Percentiles rank a stretch among this genome's conserved stretches.
Evolutionary conservation across 2,797 vertebrate genomes (phyloP).

Genomic region (Chloroceryle inda): DNA sequence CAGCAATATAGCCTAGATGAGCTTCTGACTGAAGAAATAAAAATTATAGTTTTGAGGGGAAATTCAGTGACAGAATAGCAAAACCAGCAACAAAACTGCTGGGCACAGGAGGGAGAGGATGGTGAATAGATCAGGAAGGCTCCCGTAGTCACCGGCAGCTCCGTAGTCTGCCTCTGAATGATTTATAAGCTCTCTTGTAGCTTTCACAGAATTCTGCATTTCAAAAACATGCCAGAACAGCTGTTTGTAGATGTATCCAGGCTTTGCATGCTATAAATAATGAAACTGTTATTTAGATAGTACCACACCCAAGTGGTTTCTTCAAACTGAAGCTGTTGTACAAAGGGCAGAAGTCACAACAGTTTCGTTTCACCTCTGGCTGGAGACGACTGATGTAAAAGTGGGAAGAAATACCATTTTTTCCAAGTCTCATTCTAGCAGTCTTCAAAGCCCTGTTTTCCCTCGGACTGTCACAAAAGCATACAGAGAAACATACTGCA

Average conservation of each 20-base stretch:
- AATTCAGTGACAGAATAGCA: background rate
- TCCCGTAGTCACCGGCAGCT: background rate
- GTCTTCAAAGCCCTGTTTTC: background rate
- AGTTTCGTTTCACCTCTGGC: background rate
- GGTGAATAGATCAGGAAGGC: background rate
- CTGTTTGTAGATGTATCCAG: slow-evolving; percentile 11
- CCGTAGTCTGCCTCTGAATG: background rate
- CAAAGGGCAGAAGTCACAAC: background rate
- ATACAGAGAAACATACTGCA: background rate
- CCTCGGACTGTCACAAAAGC: background rate
- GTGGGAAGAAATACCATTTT: background rate
- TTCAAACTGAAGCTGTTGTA: background rate
- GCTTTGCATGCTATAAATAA: slow-evolving; percentile 22
- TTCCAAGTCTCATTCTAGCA: background rate
- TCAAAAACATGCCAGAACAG: slow-evolving; percentile 28
- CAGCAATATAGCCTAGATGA: background rate
- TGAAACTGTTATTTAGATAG: background rate
- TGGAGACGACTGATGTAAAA: background rate
- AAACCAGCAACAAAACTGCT: background rate
- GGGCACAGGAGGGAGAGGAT: background rate
- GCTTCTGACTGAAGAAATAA: background rate
- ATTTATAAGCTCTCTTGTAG: background rate
- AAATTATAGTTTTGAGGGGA: background rate
- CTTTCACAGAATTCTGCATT: background rate
- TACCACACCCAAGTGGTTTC: background rate